Percentiles rank a stretch among this genome's conserved stretches.
Evolutionary conservation across 2,113 vertebrate genomes (phyloP).

Genomic region (Tenrec ecaudatus): DNA sequence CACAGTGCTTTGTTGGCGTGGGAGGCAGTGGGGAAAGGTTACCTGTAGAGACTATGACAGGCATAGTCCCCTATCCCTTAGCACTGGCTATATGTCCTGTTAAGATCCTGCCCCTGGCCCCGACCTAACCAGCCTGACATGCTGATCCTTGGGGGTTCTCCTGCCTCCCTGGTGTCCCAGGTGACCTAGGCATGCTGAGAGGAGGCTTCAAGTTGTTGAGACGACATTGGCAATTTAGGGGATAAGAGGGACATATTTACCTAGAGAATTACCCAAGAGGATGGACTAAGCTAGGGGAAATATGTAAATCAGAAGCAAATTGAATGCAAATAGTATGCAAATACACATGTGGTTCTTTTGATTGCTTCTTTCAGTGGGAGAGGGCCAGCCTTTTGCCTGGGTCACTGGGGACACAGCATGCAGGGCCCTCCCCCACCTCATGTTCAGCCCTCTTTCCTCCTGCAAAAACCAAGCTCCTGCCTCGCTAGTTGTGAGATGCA

Average conservation of each 20-base stretch:
- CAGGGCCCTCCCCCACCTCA: neutral
- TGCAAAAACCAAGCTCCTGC: neutral
- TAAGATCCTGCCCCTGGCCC: neutral
- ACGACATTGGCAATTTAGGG: conserved; percentile 26
- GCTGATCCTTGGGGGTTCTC: conserved; percentile 5
- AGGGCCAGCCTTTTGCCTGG: conserved; percentile 50
- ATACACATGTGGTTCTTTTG: conserved; percentile 68
- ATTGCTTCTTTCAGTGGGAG: conserved; percentile 70
- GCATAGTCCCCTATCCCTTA: neutral
- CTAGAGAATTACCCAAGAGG: conserved; percentile 38
- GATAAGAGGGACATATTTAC: neutral
- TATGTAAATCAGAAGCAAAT: conserved; percentile 81
- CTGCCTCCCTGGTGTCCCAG: neutral
- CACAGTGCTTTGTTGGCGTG: neutral
- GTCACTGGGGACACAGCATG: conserved; percentile 45
- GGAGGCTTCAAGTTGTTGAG: neutral
- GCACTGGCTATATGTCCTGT: neutral
- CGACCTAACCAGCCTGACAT: neutral
- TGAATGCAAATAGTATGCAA: conserved; percentile 80
- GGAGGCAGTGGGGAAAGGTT: neutral
- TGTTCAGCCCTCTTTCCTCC: neutral
- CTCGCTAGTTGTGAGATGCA: neutral
- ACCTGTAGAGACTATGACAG: neutral
- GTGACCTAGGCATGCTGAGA: neutral
- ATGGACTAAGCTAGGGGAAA: conserved; percentile 17